A percentile compares a stretch with the other conserved stretches of the same genome.
phyloP scores from a whole-genome alignment of 2,888 invertebrate species.

The Charanyca ferruginea region DNA sequence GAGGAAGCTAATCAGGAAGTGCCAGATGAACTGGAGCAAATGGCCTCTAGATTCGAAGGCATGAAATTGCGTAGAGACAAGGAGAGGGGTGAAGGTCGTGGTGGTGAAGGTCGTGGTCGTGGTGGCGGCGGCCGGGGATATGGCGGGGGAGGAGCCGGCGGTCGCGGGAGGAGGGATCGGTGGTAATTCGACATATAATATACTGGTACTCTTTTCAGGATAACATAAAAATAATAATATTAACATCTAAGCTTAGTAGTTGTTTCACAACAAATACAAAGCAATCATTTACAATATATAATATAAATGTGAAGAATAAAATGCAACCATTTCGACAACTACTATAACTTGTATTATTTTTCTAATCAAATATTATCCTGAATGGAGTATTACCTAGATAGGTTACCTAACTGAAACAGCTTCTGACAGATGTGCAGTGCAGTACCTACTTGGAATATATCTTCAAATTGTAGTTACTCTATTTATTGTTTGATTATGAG shows the following conservation, averaged over 20 bases:
- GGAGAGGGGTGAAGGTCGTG: conserved; percentile 86
- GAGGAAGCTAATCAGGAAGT: conserved; percentile 97
- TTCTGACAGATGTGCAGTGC: conserved; percentile 11
- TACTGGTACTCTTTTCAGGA: conserved; percentile 30
- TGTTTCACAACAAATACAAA: conserved; percentile 21
- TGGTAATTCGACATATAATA: conserved; percentile 68
- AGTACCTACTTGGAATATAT: conserved; percentile 6
- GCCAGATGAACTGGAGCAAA: conserved; percentile 93
- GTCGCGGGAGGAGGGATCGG: conserved; percentile 75
- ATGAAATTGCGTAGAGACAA: conserved; percentile 92
- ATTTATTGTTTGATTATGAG: conserved; percentile 32
- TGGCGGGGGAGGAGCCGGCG: conserved; percentile 73
- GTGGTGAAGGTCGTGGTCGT: conserved; percentile 77
- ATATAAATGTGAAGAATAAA: conserved; percentile 21
- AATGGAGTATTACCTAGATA: conserved; percentile 8
- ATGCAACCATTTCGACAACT: neutral
- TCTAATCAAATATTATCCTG: conserved; percentile 21
- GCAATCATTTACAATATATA: neutral
- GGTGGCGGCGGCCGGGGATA: conserved; percentile 72
- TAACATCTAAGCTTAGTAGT: conserved; percentile 9
- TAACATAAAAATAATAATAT: conserved; percentile 10
- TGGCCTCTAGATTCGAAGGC: conserved; percentile 94
- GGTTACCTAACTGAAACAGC: conserved; percentile 32
- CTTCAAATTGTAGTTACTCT: conserved; percentile 6
- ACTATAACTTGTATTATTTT: neutral